Evolutionary conservation across 2,797 vertebrate species (phyloP).

Genomic region (Cynopterus sphinx): DNA sequence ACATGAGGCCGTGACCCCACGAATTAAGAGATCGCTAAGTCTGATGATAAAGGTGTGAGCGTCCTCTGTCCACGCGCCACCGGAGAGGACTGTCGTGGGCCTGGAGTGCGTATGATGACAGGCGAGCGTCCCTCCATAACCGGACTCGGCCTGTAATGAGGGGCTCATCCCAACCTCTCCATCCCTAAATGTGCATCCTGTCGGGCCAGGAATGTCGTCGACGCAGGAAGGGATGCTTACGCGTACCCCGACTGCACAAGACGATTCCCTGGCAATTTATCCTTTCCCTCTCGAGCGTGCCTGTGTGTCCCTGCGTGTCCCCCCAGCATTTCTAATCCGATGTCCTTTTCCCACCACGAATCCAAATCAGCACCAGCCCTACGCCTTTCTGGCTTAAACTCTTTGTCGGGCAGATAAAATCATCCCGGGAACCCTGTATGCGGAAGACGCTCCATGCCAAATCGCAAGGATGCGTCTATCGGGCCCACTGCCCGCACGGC

Average conservation of each 20-base stretch:
- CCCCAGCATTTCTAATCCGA: neutral
- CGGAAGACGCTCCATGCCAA: neutral
- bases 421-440: neutral
- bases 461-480: neutral
- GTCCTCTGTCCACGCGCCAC: fast-evolving
- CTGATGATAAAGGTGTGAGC: too few species aligned
- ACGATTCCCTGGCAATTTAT: neutral
- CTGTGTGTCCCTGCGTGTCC: fast-evolving
- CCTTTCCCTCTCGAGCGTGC: neutral
- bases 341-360: neutral
- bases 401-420: neutral
- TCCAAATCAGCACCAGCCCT: neutral
- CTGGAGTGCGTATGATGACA: fast-evolving
- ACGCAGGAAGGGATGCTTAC: too few species aligned
- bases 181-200: fast-evolving
- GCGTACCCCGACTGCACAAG: neutral
- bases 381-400: neutral
- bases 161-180: neutral
- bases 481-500: neutral
- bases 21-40: neutral
- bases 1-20: neutral
- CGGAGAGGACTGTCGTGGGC: fast-evolving
- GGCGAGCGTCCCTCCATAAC: fast-evolving
- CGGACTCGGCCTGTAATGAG: fast-evolving
- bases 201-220: fast-evolving